Evolutionary conservation across 2,113 vertebrate genomes (phyloP).

Genomic region (Corythaixoides concolor): DNA sequence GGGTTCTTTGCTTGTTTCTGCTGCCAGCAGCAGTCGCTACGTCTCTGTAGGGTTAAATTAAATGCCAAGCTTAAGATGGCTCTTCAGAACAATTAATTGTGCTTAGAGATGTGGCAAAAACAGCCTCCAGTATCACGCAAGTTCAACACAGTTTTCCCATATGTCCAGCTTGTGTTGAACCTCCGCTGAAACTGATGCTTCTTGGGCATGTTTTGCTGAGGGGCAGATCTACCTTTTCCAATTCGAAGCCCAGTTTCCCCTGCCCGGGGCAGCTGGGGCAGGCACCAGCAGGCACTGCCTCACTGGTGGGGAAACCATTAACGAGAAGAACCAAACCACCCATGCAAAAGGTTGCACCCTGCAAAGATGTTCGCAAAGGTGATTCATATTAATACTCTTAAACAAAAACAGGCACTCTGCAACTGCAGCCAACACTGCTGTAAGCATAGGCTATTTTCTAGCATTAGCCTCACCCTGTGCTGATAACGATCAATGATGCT

Average conservation of each 20-base stretch:
- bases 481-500: rapidly evolving
- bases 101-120: neutral
- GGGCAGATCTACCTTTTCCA: neutral
- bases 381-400: neutral
- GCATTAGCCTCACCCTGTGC: neutral
- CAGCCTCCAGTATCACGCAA: neutral
- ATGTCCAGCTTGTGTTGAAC: rapidly evolving
- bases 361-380: neutral
- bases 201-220: neutral
- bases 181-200: neutral
- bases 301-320: neutral
- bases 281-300: neutral
- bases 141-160: neutral
- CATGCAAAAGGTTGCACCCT: neutral
- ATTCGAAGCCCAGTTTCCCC: neutral
- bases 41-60: neutral
- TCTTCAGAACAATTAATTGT: neutral
- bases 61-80: neutral
- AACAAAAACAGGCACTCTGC: neutral
- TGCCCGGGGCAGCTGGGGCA: neutral
- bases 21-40: neutral
- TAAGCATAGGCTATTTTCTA: neutral
- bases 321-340: neutral
- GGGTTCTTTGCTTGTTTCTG: neutral
- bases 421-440: neutral